phyloP scores from a whole-genome alignment of 2,797 vertebrate genomes.

The Ctenopoma multispine region DNA sequence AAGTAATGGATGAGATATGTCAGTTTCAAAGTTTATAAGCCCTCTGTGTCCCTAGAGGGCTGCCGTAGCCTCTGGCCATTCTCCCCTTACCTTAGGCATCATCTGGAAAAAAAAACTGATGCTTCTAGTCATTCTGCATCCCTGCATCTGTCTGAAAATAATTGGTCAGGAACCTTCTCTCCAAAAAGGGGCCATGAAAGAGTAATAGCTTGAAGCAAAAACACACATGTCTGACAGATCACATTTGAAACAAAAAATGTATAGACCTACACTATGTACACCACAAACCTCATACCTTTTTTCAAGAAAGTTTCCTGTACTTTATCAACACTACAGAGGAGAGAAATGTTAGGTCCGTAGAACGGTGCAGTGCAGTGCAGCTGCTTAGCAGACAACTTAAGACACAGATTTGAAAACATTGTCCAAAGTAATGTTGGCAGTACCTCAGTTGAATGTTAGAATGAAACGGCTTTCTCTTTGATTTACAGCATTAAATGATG shows the following conservation, averaged over 20 bases:
- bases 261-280: slow-evolving; percentile 59
- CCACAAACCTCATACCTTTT: slow-evolving; percentile 33
- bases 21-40: slow-evolving; percentile 99
- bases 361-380: slow-evolving; percentile 1
- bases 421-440: not conserved
- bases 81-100: slow-evolving; percentile 99
- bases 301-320: slow-evolving; percentile 66
- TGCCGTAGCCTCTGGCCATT: slow-evolving; percentile 98
- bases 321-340: slow-evolving; percentile 26
- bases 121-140: slow-evolving; percentile 99
- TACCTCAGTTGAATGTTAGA: not conserved
- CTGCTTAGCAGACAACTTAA: not conserved
- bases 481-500: not conserved
- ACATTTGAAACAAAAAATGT: slow-evolving; percentile 76
- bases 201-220: slow-evolving; percentile 85
- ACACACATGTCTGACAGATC: slow-evolving; percentile 81
- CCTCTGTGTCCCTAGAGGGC: slow-evolving; percentile 93
- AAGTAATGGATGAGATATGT: slow-evolving; percentile 99
- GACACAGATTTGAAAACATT: not conserved
- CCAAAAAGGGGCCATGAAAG: slow-evolving; percentile 89
- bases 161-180: slow-evolving; percentile 98
- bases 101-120: slow-evolving; percentile 93
- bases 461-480: not conserved
- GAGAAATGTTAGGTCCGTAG: not conserved
- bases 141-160: slow-evolving; percentile 99